These are phyloP conservation scores for Halcyon leucocephala DNA, from an alignment of 2,797 vertebrate genomes.

Conservation along the genomic window DNA sequence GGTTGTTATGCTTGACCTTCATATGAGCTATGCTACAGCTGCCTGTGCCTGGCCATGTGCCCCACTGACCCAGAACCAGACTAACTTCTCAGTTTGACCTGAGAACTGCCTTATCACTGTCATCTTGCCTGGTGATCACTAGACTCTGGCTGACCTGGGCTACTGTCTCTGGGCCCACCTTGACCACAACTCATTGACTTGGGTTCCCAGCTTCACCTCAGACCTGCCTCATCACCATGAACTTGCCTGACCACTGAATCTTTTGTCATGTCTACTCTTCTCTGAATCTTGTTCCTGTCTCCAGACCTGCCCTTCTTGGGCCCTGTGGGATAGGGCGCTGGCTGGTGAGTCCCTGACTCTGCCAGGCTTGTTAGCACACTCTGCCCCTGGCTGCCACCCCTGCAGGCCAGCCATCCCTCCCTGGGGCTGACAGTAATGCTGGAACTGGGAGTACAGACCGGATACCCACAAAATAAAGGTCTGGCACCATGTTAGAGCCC, in stretches of 20 bases:
- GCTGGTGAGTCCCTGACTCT: background rate
- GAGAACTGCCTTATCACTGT: background rate
- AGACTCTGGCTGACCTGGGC: background rate
- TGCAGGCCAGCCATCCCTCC: background rate
- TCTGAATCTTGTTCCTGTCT: background rate
- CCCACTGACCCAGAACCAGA: background rate
- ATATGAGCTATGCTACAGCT: background rate
- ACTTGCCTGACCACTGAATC: background rate
- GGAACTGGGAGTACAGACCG: slow-evolving; percentile 34
- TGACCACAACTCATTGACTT: background rate
- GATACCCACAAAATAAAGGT: slow-evolving; percentile 37
- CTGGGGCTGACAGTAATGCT: background rate
- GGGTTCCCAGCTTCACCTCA: background rate
- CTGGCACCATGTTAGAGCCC: background rate
- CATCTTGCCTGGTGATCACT: background rate
- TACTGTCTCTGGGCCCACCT: background rate
- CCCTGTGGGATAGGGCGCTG: accelerated
- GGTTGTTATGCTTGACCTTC: background rate
- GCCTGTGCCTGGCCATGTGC: accelerated
- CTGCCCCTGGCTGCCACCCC: accelerated
- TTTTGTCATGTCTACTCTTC: background rate
- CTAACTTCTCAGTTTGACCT: background rate
- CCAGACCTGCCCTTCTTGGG: background rate
- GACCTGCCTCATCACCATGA: background rate
- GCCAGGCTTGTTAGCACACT: background rate